Base-by-base conservation (phyloP, 2,888 invertebrate species). In the Erebia aethiops region DNA sequence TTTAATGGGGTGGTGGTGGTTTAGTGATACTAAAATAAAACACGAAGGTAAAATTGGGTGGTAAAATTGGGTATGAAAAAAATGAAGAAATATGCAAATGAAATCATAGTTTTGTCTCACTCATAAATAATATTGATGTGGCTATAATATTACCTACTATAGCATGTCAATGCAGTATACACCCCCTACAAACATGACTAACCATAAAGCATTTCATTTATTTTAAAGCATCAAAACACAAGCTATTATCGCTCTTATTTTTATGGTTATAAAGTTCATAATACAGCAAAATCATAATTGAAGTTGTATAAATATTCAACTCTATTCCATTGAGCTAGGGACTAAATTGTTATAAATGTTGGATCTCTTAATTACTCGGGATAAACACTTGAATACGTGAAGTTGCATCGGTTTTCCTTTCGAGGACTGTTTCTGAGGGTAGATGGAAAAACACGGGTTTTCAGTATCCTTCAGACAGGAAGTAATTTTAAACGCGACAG, bases 401-500 rank as follows among this genome's bases (percentile, higher is more conserved):
- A 69, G 71, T 69, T 69, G 69, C 73, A 73, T 73, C 71, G 73
- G 73, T 58, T 64, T 58, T 18, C 58, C 61, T 60, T 49, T 60
- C 5, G 43, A 73, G 73, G 43, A 66, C 49, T 51, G 46, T 69
- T 67, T 67, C 49, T 67, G 72, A 51, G 67, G 69, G 69, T 71
- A 69, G 61, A 69, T 62, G 61, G 41, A 62, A 71, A 71, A 72
- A 70, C 70, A 62, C 51, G 69, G 66, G 35, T 41, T 52, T 21
- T 71, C 52, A 52, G 64, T 21, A 70, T 65, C 64, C 74, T 66
- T 71, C 71, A 74, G 74, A 74, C 74, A 67, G 74, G 70, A 64
- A 69, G 67, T 67, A 71, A 68, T 73, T 62, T 66, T 46, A 35
- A 52, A 64, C 35, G 64, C 64, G 64, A 54, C 64, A 51, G 62